Conservation (phyloP, 2,797 vertebrate species). For the Rhynchonycteris naso region DNA sequence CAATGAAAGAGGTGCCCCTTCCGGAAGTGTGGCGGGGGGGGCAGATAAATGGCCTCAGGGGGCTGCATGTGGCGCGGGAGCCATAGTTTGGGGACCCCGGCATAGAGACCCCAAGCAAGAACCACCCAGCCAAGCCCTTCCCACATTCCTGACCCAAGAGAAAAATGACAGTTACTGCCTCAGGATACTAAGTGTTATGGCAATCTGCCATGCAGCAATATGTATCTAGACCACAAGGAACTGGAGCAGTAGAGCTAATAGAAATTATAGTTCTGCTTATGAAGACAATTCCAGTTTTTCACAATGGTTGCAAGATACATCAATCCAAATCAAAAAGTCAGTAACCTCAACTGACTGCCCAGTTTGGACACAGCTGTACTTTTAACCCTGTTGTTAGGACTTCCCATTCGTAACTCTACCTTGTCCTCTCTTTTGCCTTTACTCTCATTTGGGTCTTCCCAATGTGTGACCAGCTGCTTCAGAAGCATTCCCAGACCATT, state of each 20-base stretch:
- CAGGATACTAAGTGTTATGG: background rate
- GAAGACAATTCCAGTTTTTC: conserved; percentile 12
- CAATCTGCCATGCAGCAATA: background rate
- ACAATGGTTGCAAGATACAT: background rate
- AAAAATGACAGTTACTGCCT: background rate
- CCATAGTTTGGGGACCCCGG: no score
- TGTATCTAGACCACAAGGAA: background rate
- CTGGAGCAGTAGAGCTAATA: background rate
- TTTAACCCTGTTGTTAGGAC: background rate
- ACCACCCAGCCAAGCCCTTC: background rate
- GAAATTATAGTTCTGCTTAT: background rate
- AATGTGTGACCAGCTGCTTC: background rate
- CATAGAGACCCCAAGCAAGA: background rate
- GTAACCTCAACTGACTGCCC: background rate
- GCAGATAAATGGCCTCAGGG: no score
- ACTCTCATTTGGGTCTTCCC: background rate
- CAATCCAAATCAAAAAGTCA: conserved; percentile 32
- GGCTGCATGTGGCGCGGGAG: no score
- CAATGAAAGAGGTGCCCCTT: no score
- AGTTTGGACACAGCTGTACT: background rate
- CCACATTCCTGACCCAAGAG: background rate
- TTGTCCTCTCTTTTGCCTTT: background rate
- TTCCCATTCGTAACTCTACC: background rate
- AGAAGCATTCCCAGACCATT: background rate
- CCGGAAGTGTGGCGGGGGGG: no score